Evolutionary conservation across 1,140 invertebrate genomes (phyloP).

Genomic region (Drosophila azteca): DNA sequence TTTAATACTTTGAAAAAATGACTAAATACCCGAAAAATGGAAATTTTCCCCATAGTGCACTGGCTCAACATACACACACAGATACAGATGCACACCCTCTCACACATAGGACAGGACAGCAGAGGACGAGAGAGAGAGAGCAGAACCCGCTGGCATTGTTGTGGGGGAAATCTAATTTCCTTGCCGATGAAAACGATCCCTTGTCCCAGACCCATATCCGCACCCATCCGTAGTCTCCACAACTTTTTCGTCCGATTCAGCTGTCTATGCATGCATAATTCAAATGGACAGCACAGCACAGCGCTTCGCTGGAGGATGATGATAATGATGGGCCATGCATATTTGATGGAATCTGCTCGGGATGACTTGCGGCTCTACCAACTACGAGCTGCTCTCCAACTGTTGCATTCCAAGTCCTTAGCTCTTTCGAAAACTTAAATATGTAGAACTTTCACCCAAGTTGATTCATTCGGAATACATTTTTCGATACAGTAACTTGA

Average conservation of each 20-base stretch:
- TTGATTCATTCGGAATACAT: too few relatives aligned
- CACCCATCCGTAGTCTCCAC: not conserved
- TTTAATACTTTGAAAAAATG: too few relatives aligned
- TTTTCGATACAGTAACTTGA: too few relatives aligned
- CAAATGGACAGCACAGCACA: slow-evolving; percentile 38
- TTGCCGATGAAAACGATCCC: slow-evolving; percentile 32
- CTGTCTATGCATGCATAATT: slow-evolving; percentile 55
- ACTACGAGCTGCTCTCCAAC: too few relatives aligned
- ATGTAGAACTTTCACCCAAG: too few relatives aligned
- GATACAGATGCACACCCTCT: not conserved
- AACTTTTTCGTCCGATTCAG: slow-evolving; percentile 1
- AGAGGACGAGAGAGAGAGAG: not conserved
- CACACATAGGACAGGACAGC: too few relatives aligned
- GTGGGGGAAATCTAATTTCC: slow-evolving; percentile 54
- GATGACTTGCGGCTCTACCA: slow-evolving; percentile 22
- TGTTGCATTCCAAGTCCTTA: too few relatives aligned
- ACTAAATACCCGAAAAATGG: too few relatives aligned
- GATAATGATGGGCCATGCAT: slow-evolving; percentile 46
- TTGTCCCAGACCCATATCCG: too few relatives aligned
- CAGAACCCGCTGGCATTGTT: slow-evolving; percentile 23
- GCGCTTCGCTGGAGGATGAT: slow-evolving; percentile 2
- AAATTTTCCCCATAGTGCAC: too few relatives aligned
- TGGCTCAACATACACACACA: slow-evolving; percentile 18
- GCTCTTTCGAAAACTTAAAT: too few relatives aligned
- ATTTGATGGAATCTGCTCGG: slow-evolving; percentile 46